phyloP scores from a whole-genome alignment of 2,797 vertebrate genomes.

The Schizopygopsis pylzovi region DNA sequence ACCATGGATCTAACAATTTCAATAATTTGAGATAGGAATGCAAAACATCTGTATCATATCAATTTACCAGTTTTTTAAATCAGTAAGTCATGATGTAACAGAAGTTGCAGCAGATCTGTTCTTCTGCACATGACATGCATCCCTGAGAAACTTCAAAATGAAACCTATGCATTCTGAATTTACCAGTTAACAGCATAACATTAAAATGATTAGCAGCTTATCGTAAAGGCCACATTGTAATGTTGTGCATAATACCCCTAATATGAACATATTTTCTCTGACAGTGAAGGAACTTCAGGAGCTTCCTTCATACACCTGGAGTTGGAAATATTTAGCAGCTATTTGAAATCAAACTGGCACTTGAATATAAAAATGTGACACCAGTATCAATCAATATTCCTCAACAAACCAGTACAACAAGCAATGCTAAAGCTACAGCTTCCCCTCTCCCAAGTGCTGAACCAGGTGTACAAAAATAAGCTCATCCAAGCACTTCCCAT shows the following conservation, averaged over 20 bases:
- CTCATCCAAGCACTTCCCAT: conserved; percentile 50
- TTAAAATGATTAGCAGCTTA: neutral
- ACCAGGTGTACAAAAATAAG: conserved; percentile 46
- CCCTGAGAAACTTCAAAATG: neutral
- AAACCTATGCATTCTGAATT: neutral
- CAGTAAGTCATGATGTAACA: neutral
- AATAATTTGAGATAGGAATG: conserved; percentile 1
- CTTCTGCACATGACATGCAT: neutral
- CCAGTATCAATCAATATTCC: conserved; percentile 1
- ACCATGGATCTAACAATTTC: conserved; percentile 4
- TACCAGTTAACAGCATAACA: neutral
- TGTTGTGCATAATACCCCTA: neutral
- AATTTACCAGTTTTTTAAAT: neutral
- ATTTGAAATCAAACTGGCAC: neutral
- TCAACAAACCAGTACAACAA: conserved; percentile 19
- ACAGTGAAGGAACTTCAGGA: neutral
- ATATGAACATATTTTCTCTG: neutral
- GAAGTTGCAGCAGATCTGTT: neutral
- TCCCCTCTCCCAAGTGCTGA: conserved; percentile 20
- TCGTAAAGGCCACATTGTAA: neutral
- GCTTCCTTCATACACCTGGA: neutral
- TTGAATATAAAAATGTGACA: neutral
- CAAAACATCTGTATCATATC: neutral
- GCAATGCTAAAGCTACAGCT: conserved; percentile 7
- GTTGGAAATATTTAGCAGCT: conserved; percentile 6